Conservation (phyloP, 2,888 invertebrate genomes). For the Trileptium ribeirensis region DNA sequence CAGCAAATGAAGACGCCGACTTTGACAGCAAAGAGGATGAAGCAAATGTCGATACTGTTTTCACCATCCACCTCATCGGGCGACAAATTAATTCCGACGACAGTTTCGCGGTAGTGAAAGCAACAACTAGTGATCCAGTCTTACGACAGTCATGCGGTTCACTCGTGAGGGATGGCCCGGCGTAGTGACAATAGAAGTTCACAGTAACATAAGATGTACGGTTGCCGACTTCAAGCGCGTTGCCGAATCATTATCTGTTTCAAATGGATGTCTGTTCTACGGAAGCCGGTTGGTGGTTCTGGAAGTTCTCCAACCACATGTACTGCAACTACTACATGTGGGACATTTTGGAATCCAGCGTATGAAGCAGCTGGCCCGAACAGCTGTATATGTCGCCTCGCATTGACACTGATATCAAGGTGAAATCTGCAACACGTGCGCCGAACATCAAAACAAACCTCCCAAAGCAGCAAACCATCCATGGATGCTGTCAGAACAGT, state of each 20-base stretch:
- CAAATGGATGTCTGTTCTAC: constrained; percentile 33
- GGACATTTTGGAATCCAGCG: constrained; percentile 11
- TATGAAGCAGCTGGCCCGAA: not conserved
- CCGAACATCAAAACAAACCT: constrained; percentile 23
- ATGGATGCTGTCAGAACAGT: constrained; percentile 39
- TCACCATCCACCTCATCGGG: not conserved
- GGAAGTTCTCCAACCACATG: not conserved
- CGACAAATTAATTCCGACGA: not conserved
- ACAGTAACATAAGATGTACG: not conserved
- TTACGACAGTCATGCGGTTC: not conserved
- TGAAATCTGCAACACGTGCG: not conserved
- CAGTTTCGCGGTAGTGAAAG: not conserved
- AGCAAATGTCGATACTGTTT: constrained; percentile 2
- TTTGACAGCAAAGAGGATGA: constrained; percentile 27
- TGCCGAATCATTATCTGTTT: constrained; percentile 24
- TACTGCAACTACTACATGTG: constrained; percentile 2
- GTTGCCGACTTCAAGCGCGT: not conserved
- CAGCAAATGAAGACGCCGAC: constrained; percentile 17
- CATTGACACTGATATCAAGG: constrained; percentile 4
- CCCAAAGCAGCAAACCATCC: constrained; percentile 38
- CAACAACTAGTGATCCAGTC: constrained; percentile 2
- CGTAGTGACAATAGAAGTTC: not conserved
- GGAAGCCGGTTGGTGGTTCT: constrained; percentile 1
- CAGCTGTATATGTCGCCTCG: not conserved
- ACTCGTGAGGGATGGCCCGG: constrained; percentile 14